Percentiles rank a stretch among this genome's conserved stretches.
Evolutionary conservation across 1,140 invertebrate species (phyloP).

Genomic region (Heterodera carotae): DNA sequence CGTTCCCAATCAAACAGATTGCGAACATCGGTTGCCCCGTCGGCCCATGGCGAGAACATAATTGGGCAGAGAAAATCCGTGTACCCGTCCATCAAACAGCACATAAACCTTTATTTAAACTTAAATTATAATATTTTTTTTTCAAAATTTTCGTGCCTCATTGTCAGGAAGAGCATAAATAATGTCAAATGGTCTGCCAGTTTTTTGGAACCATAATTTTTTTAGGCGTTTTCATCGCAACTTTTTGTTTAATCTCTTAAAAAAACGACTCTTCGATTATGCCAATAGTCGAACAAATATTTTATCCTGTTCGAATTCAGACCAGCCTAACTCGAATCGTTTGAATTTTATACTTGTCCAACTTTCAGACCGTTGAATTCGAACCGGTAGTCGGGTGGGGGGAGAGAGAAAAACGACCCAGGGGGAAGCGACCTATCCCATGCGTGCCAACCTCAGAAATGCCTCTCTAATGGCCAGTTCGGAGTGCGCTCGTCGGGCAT

Average conservation of each 20-base stretch:
- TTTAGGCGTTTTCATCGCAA: not conserved
- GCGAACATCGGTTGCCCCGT: constrained; percentile 84
- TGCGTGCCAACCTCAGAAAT: constrained; percentile 77
- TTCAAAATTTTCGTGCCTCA: not conserved
- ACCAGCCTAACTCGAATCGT: no score
- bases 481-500: constrained; percentile 20
- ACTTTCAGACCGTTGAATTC: no score
- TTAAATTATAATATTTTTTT: not conserved
- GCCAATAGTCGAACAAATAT: no score
- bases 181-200: not conserved
- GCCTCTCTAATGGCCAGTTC: constrained; percentile 94
- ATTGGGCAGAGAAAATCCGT: constrained; percentile 86
- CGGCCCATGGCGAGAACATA: constrained; percentile 85
- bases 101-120: constrained; percentile 78
- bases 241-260: constrained; percentile 7
- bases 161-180: no score
- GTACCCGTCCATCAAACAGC: constrained; percentile 87
- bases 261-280: no score
- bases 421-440: no score
- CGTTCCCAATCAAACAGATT: constrained; percentile 91
- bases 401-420: no score
- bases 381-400: no score
- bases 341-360: no score
- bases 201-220: not conserved
- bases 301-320: no score